Conservation (phyloP, 2,113 vertebrate species). For the Eudyptes chrysolophus region DNA sequence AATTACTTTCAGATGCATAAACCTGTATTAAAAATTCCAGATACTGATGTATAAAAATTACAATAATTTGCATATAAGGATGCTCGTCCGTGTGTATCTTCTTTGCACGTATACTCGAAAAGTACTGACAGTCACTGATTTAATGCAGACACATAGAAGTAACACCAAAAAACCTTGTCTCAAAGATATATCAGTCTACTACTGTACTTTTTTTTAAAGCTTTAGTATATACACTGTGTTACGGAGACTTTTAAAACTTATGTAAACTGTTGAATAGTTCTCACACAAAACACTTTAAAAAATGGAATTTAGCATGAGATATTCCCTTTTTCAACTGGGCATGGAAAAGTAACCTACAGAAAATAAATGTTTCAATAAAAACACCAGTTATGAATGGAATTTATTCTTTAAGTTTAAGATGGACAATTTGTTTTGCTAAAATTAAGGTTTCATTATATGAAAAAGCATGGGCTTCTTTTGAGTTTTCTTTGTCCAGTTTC, state of each 20-base stretch:
- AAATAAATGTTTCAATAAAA: not conserved
- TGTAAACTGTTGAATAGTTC: not conserved
- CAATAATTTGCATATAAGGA: not conserved
- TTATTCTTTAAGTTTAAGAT: not conserved
- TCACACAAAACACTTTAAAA: not conserved
- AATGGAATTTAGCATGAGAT: not conserved
- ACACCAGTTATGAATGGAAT: not conserved
- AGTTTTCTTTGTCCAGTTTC: not conserved
- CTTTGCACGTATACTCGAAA: not conserved
- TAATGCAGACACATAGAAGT: not conserved
- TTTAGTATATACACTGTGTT: not conserved
- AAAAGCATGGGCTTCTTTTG: not conserved
- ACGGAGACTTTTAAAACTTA: not conserved
- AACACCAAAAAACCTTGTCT: not conserved
- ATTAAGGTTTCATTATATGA: not conserved
- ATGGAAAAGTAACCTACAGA: not conserved
- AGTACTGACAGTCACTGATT: not conserved
- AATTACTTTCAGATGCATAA: not conserved
- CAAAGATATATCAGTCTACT: not conserved
- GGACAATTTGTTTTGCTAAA: not conserved
- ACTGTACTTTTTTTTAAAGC: not conserved
- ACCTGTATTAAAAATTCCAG: not conserved
- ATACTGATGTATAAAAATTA: not conserved
- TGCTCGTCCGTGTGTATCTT: not conserved
- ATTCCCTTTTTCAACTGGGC: not conserved